A percentile compares a stretch with the other conserved stretches of the same genome.
These are phyloP conservation scores for Nasonovia ribisnigri DNA, from an alignment of 2,888 invertebrate genomes.

Conservation along the genomic window DNA sequence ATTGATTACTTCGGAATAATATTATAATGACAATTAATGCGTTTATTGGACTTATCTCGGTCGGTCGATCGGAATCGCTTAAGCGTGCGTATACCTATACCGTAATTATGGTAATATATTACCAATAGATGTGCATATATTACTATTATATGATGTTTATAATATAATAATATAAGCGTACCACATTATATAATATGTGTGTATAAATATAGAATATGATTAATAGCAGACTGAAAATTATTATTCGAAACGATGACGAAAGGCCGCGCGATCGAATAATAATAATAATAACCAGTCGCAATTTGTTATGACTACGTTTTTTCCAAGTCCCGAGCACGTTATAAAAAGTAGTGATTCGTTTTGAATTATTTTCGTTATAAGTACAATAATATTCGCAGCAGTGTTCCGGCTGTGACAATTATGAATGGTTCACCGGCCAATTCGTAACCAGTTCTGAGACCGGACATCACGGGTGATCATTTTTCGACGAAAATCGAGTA, in stretches of 20 bases:
- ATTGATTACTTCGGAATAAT: not conserved
- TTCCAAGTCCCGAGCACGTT: not conserved
- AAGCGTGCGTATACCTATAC: not conserved
- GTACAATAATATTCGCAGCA: not conserved
- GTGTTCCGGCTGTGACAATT: constrained; percentile 25
- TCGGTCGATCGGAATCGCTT: not conserved
- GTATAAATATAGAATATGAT: not conserved
- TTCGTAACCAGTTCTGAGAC: constrained; percentile 36
- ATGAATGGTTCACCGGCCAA: constrained; percentile 22
- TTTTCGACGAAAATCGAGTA: not conserved
- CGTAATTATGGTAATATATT: not conserved
- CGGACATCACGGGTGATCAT: not conserved
- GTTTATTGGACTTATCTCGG: constrained; percentile 5
- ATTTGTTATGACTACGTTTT: constrained; percentile 30
- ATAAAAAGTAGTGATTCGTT: constrained; percentile 22
- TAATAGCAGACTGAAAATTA: not conserved
- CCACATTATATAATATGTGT: not conserved
- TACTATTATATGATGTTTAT: not conserved
- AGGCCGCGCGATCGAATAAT: not conserved
- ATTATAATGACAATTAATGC: constrained; percentile 5
- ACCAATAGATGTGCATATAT: not conserved
- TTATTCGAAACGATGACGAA: constrained; percentile 33
- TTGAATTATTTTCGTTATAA: constrained; percentile 28
- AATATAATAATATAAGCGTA: not conserved
- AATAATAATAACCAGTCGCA: constrained; percentile 28